Evolutionary conservation across 2,113 vertebrate species (phyloP), one percentile per base, ranked within the genome.

Genomic region (Carassius auratus): DNA sequence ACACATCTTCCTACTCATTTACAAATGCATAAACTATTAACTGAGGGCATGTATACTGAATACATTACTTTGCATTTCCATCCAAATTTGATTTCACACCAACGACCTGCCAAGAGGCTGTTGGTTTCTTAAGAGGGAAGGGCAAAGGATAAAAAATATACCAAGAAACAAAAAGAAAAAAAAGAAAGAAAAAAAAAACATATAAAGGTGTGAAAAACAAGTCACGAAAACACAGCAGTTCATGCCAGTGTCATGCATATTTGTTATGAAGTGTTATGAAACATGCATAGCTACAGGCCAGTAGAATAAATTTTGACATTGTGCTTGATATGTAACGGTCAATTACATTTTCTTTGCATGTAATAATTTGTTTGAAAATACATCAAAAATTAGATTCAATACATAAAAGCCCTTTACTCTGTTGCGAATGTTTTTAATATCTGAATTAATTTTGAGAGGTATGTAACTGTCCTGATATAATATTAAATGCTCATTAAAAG

Each of bases 41-140:
- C 76, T 79, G 33, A 61, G 76, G 76, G 76, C 57, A 79, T 79
- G 76, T 42, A 42, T 62, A 79, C n/a, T 62, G 76, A 38, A 79
- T 62, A 42, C n/a, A 77, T 52, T 59, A 77, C 50, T 7, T 57
- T 1, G 33, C n/a, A 36, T 21, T 62, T 79, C 33, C 33, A 62
- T 79, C 33, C 55, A 79, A 79, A 79, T 62, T 62, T 23, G 33
- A 42, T 79, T 79, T 78, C 76, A 62, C 76, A 79, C 57, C 42
- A 33, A 23, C 19, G 57, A 79, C 76, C 76, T 79, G 76, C 57
- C 76, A 79, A 78, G 52, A 59, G 52, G 76, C 76, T 77, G 76
- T 36, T 57, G n/a, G 30, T 52, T 76, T 76, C 75, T 33, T 17
- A 26, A 52, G 75, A 14, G 8, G 26, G 75, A 76, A 77, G 76